Conservation (phyloP, 1,140 invertebrate genomes). For the Protaetia brevitarsis region DNA sequence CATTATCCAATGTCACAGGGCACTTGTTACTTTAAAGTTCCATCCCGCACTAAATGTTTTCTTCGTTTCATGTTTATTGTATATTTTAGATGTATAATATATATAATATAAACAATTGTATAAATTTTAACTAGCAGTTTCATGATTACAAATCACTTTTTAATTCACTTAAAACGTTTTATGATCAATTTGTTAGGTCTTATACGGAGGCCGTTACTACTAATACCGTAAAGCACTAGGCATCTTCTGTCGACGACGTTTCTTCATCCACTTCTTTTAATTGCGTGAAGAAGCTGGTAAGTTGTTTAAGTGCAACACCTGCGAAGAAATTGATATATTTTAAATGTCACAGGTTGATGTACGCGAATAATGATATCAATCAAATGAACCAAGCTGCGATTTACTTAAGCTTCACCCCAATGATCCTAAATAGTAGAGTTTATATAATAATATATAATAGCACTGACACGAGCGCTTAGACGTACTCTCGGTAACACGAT, state of each 20-base stretch:
- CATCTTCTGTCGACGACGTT: conserved; percentile 39
- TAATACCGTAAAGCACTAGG: conserved; percentile 33
- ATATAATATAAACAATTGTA: conserved; percentile 43
- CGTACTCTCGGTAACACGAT: too few relatives aligned
- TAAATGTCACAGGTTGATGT: too few relatives aligned
- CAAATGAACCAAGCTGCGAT: too few relatives aligned
- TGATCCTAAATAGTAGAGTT: too few relatives aligned
- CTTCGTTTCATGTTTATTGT: conserved; percentile 20
- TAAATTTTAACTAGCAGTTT: conserved; percentile 37
- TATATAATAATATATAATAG: too few relatives aligned
- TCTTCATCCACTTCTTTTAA: conserved; percentile 43
- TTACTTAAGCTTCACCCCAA: too few relatives aligned
- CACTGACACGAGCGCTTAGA: too few relatives aligned
- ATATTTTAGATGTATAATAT: conserved; percentile 33
- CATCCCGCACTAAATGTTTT: conserved; percentile 23
- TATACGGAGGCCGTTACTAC: conserved; percentile 31
- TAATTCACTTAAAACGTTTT: conserved; percentile 34
- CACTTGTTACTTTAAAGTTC: conserved; percentile 21
- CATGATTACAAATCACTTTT: conserved; percentile 30
- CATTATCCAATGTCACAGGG: conserved; percentile 21
- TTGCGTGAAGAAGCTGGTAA: conserved; percentile 57
- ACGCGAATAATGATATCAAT: too few relatives aligned
- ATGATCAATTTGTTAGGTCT: conserved; percentile 35
- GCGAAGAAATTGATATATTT: too few relatives aligned
- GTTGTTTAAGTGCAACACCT: conserved; percentile 56